Percentiles rank a stretch among this genome's conserved stretches.
Evolutionary conservation across 2,888 invertebrate species (phyloP).

Genomic region (Agrochola macilenta): DNA sequence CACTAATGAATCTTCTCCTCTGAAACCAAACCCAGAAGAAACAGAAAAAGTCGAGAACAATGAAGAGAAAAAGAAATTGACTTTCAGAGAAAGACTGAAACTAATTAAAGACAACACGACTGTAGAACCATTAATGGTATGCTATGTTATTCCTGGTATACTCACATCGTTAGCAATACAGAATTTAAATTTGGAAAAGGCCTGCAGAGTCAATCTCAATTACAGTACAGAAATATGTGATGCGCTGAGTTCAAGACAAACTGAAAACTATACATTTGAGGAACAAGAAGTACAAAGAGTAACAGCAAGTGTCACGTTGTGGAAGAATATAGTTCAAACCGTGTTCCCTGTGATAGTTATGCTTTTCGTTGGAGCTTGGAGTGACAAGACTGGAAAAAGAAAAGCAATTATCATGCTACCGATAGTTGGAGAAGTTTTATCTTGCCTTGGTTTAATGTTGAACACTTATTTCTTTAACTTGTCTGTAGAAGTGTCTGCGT

Average conservation of each 20-base stretch:
- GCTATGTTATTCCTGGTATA: slow-evolving; percentile 92
- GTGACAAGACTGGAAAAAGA: slow-evolving; percentile 92
- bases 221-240: slow-evolving; percentile 93
- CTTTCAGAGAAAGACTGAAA: slow-evolving; percentile 79
- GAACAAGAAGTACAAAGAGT: slow-evolving; percentile 92
- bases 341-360: slow-evolving; percentile 94
- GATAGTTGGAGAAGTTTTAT: slow-evolving; percentile 94
- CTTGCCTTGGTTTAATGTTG: slow-evolving; percentile 93
- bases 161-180: slow-evolving; percentile 94
- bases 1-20: slow-evolving; percentile 73
- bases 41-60: slow-evolving; percentile 58
- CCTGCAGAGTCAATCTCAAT: slow-evolving; percentile 95
- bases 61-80: slow-evolving; percentile 71
- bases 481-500: slow-evolving; percentile 94
- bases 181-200: slow-evolving; percentile 93
- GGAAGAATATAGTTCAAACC: slow-evolving; percentile 96
- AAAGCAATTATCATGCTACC: slow-evolving; percentile 96
- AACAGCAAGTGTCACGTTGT: slow-evolving; percentile 95
- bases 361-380: slow-evolving; percentile 95
- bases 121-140: slow-evolving; percentile 93
- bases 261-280: slow-evolving; percentile 90
- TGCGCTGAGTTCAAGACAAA: slow-evolving; percentile 93
- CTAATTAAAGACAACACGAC: slow-evolving; percentile 90
- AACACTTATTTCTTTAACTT: slow-evolving; percentile 95
- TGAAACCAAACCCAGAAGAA: slow-evolving; percentile 70